Base-by-base conservation (phyloP, 2,888 invertebrate species). In the Pollenia labialis region DNA sequence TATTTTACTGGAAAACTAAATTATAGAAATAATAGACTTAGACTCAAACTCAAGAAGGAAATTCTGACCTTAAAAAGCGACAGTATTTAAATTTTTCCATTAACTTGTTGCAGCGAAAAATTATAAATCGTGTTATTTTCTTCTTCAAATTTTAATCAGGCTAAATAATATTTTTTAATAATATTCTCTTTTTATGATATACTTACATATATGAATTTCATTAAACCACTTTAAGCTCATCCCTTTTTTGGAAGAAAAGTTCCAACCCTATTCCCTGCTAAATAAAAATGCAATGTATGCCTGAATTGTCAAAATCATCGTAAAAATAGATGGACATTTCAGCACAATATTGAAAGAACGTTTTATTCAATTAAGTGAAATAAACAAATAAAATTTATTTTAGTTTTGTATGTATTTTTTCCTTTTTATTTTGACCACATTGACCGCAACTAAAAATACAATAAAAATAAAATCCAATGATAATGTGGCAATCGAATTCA, bases 291-390 rank as follows among this genome's bases (percentile, higher is more conserved):
- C n/a, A 46, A 46, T 40, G 23, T 58, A 23, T 56, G n/a, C 32
- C 9, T 40, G 60, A 60, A 74, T 64, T 75, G 74, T 44, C 54
- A 32, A 75, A 58, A 74, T 23, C 58, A 3, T 81, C 32, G 32
- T 66, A 16, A 42, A 44, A 48, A 69, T 46, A 56, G 6, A 72
- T 76, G 42, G 64, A 76, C 75, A 80, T 88, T 88, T 88, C 66
- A 88, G 54, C 77, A 85, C 81, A 88, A 88, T 90, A 91, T 91
- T 91, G 91, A 89, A 89, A 88, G 76, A 90, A 88, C 91, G 90
- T 92, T 92, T 92, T 90, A 92, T 91, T 92, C 92, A 92, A 92
- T 92, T 92, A 91, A 89, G 89, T 86, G 85, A 90, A 89, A 91
- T 40, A 91, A 91, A 91, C 90, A 92, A 92, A 92, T 90, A 91